phyloP scores from a whole-genome alignment of 2,888 invertebrate genomes.

The Acholoe squamosa region DNA sequence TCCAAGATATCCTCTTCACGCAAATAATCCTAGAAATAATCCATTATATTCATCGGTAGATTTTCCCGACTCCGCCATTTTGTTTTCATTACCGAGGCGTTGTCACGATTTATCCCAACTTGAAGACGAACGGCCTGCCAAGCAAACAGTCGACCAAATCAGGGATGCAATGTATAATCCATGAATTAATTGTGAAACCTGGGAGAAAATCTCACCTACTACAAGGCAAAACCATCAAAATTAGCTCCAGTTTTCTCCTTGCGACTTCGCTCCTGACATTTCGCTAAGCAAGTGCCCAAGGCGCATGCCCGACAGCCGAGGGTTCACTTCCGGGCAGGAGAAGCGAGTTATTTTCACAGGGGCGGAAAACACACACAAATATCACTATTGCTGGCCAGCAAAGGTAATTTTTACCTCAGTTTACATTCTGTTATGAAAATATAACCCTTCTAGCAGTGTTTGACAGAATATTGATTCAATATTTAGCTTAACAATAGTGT shows the following conservation, averaged over 20 bases:
- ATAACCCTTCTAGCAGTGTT: background rate
- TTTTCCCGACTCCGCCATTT: slow-evolving; percentile 66
- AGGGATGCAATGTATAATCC: slow-evolving; percentile 47
- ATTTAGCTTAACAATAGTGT: background rate
- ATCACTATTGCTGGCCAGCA: background rate
- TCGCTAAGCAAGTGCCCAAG: background rate
- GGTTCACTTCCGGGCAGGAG: slow-evolving; percentile 52
- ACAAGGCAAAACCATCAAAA: background rate
- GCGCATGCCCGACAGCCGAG: slow-evolving; percentile 43
- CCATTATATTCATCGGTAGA: slow-evolving; percentile 58
- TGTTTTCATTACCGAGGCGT: slow-evolving; percentile 66
- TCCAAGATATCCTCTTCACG: slow-evolving; percentile 48
- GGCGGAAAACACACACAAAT: slow-evolving; percentile 31
- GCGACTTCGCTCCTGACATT: slow-evolving; percentile 44
- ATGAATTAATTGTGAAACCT: background rate
- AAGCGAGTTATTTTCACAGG: background rate
- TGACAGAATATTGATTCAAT: background rate
- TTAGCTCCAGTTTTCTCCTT: background rate
- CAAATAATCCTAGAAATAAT: slow-evolving; percentile 59
- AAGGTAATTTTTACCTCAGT: background rate
- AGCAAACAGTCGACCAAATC: background rate
- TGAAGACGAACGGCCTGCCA: slow-evolving; percentile 11
- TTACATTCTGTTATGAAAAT: background rate
- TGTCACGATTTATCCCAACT: slow-evolving; percentile 65
- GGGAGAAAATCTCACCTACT: background rate